Base-by-base conservation (phyloP, 1,140 invertebrate species). In the Pissodes strobi region DNA sequence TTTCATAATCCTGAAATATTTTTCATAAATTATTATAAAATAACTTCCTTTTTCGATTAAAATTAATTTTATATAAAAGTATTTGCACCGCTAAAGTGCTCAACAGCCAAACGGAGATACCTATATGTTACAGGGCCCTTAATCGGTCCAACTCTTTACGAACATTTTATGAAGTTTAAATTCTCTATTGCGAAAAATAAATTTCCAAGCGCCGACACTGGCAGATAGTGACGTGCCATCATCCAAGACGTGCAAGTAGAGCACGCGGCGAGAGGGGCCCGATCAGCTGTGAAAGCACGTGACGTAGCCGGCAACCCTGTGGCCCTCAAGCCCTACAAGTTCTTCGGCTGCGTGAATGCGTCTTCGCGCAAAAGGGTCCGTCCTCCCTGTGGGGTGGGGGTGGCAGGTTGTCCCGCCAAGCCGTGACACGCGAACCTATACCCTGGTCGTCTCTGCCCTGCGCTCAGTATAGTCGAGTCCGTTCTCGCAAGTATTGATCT, bases 381-480 rank as follows among this genome's bases (percentile, higher is more conserved):
- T 65, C 52, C 58, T 39, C 61, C 55, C 23, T 39, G 21, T 23
- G 69, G 69, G 71, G 74, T 69, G 71, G 70, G 68, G 66, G 72
- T 69, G 69, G 73, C 69, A 69, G 73, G 72, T 73, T 76, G 74
- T 75, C 76, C 75, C 73, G 76, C 76, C 75, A 78, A 76, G 74
- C 75, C 72, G 67, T n/a, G n/a, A n/a, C 69, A 64, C 69, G 71
- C 74, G 70, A 73, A 71, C 69, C 71, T 60, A 68, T 6, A 5
- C 45, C 8, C 10, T 27, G 13, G 22, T 15, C 9, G 4, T 10
- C 72, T 70, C 63, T 65, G 66, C 67, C 66, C 53, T 70, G 67
- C 69, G 68, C 71, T 72, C 71, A 70, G 70, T 76, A 56, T 72
- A 64, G 66, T 67, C 61, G 61, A 25, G 69, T 71, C 70, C 72